These are phyloP conservation scores for Geotrypetes seraphini DNA, from an alignment of 2,797 vertebrate genomes.

Conservation along the genomic window DNA sequence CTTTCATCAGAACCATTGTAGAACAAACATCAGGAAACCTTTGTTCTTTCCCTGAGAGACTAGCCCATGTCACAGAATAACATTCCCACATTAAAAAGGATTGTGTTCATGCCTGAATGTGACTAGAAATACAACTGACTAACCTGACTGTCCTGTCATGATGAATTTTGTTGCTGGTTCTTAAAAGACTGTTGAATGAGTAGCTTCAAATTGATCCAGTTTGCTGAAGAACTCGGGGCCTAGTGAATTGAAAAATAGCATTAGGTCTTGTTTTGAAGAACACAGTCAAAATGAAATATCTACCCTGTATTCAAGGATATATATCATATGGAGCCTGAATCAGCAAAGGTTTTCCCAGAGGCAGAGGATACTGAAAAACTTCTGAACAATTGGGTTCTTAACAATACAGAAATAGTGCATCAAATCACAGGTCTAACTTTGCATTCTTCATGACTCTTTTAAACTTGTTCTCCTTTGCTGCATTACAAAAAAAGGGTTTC, in stretches of 20 bases:
- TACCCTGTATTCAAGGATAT: not conserved
- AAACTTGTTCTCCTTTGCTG: too few relatives aligned
- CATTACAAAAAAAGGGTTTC: too few relatives aligned
- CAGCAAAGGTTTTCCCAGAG: too few relatives aligned
- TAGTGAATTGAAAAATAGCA: slow-evolving; percentile 40
- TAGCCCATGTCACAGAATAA: slow-evolving; percentile 10
- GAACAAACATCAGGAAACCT: too few relatives aligned
- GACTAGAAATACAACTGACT: slow-evolving; percentile 28
- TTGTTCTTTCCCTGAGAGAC: slow-evolving; percentile 3
- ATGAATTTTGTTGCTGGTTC: slow-evolving; percentile 21
- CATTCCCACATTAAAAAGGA: slow-evolving; percentile 1
- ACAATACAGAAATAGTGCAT: too few relatives aligned
- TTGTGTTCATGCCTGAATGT: slow-evolving; percentile 24
- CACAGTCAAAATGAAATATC: slow-evolving; percentile 18
- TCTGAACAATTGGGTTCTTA: too few relatives aligned
- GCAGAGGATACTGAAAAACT: too few relatives aligned
- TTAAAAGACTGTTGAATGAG: slow-evolving; percentile 40
- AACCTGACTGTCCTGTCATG: slow-evolving; percentile 34
- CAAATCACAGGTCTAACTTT: too few relatives aligned
- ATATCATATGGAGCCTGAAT: not conserved
- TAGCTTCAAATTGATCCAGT: slow-evolving; percentile 44
- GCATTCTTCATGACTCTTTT: too few relatives aligned
- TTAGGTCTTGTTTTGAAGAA: slow-evolving; percentile 8
- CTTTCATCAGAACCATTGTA: not conserved
- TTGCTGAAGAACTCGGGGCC: slow-evolving; percentile 26